phyloP scores from a whole-genome alignment of 2,888 invertebrate species.

The Drosophila monieri region DNA sequence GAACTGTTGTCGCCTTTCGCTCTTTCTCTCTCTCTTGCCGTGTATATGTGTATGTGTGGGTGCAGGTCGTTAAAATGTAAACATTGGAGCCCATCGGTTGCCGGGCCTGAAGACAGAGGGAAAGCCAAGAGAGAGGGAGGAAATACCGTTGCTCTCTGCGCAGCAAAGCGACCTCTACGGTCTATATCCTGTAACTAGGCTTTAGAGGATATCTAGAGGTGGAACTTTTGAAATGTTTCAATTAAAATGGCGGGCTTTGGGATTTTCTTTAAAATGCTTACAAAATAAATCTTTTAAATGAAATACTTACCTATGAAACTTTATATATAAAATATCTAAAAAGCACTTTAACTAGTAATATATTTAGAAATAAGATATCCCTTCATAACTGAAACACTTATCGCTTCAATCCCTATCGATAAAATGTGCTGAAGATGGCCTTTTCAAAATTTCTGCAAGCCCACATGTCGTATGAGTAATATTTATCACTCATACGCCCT shows the following conservation, averaged over 20 bases:
- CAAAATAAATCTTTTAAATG: not conserved
- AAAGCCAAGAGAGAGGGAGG: constrained; percentile 3
- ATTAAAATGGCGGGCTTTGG: not conserved
- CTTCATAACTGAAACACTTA: not conserved
- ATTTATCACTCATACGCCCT: not conserved
- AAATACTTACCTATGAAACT: not conserved
- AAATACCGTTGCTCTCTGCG: not conserved
- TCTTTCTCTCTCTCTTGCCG: not conserved
- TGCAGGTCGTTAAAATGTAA: constrained; percentile 44
- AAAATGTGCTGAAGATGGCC: not conserved
- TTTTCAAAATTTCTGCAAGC: not conserved
- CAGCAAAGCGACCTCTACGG: constrained; percentile 14
- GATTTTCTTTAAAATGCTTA: not conserved
- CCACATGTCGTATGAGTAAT: not conserved
- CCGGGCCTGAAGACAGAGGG: constrained; percentile 14
- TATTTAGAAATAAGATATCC: not conserved
- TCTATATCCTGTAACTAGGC: not conserved
- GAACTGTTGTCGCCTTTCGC: not conserved
- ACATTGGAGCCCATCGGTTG: constrained; percentile 30
- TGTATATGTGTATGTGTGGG: not conserved
- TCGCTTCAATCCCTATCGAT: not conserved
- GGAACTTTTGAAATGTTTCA: not conserved
- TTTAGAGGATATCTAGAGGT: not conserved
- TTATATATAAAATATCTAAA: not conserved
- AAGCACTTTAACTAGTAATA: not conserved